Conservation (phyloP, 2,888 invertebrate species). For the Drosophila kanekoi region DNA sequence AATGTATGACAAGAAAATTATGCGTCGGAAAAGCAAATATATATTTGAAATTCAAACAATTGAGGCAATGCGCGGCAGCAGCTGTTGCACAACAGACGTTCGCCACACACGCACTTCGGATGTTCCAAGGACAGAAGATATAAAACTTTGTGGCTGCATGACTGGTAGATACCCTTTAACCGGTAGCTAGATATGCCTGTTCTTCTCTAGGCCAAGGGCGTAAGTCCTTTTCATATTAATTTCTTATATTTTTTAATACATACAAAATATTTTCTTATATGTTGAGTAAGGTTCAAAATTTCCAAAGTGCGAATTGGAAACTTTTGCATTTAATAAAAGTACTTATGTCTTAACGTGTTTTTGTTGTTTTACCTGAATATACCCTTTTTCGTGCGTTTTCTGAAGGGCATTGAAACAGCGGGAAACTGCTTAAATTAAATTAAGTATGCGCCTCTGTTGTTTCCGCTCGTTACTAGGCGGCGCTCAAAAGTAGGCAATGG, state of each 20-base stretch:
- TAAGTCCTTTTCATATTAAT: too few species aligned
- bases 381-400: background rate
- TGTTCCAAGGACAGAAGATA: conserved; percentile 27
- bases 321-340: too few species aligned
- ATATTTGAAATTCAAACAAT: conserved; percentile 58
- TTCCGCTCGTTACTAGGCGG: conserved; percentile 34
- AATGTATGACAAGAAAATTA: conserved; percentile 75
- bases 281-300: too few species aligned
- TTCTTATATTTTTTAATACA: too few species aligned
- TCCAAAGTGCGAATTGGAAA: too few species aligned
- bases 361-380: background rate
- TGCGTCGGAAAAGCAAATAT: conserved; percentile 54
- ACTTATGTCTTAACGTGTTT: too few species aligned
- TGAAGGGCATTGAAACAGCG: conserved; percentile 23
- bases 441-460: conserved; percentile 19
- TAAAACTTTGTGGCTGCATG: too few species aligned
- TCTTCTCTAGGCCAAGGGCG: too few species aligned
- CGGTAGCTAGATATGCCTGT: too few species aligned
- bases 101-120: conserved; percentile 12
- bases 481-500: conserved; percentile 56
- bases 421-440: conserved; percentile 54
- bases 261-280: too few species aligned
- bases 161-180: conserved; percentile 15
- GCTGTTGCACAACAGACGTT: conserved; percentile 16
- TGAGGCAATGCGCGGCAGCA: conserved; percentile 11